Evolutionary conservation across 2,113 vertebrate genomes (phyloP).

Genomic region (Osmerus mordax): DNA sequence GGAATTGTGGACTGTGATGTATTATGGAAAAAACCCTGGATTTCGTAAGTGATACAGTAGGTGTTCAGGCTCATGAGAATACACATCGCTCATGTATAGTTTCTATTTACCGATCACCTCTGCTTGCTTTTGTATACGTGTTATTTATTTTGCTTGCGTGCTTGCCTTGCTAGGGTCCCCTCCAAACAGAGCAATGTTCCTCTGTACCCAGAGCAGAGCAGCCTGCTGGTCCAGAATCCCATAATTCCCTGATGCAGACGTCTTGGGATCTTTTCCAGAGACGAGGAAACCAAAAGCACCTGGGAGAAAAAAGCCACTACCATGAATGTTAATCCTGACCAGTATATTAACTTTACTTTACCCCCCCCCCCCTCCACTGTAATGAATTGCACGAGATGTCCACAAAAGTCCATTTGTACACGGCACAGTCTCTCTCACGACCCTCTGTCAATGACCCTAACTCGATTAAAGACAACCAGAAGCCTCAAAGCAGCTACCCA

Average conservation of each 20-base stretch:
- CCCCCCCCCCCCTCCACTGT: neutral
- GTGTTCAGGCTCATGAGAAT: no score
- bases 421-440: no score
- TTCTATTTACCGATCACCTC: no score
- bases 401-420: neutral
- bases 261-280: slow-evolving; percentile 63
- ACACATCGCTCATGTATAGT: no score
- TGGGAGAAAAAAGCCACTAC: slow-evolving; percentile 35
- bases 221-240: slow-evolving; percentile 77
- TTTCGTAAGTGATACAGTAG: no score
- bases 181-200: slow-evolving; percentile 70
- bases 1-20: no score
- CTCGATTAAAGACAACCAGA: no score
- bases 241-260: slow-evolving; percentile 68
- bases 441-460: no score
- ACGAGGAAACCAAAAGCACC: slow-evolving; percentile 79
- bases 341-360: slow-evolving; percentile 16
- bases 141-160: neutral
- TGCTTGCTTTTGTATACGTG: no score
- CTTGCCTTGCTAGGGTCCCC: slow-evolving; percentile 70
- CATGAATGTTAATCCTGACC: neutral
- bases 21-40: no score
- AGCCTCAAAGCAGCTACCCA: neutral
- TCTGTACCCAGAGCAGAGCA: slow-evolving; percentile 70
- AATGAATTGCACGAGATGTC: slow-evolving; percentile 20